A percentile compares a stretch with the other conserved stretches of the same genome.
phyloP scores from a whole-genome alignment of 2,888 invertebrate genomes.

The Orthosia gracilis region DNA sequence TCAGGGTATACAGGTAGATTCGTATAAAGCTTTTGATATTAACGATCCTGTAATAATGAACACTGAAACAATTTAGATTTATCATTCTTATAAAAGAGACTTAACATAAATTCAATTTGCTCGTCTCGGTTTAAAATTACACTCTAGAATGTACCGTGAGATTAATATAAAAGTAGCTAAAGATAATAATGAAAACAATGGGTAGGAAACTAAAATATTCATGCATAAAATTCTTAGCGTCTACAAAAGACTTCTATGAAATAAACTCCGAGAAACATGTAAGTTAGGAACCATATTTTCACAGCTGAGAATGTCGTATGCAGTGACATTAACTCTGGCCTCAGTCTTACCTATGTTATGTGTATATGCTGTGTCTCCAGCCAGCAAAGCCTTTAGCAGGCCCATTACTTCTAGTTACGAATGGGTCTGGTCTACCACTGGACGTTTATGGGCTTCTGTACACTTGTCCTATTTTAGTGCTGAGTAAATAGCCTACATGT shows the following conservation, averaged over 20 bases:
- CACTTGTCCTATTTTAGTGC: slow-evolving; percentile 27
- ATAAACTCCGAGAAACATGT: neutral
- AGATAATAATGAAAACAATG: neutral
- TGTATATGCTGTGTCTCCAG: slow-evolving; percentile 17
- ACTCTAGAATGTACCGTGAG: neutral
- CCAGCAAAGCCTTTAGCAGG: slow-evolving; percentile 16
- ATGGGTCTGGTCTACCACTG: slow-evolving; percentile 26
- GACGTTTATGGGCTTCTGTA: slow-evolving; percentile 20
- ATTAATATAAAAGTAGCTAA: neutral
- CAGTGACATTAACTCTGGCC: slow-evolving; percentile 19
- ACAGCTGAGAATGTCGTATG: neutral
- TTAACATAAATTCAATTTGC: slow-evolving; percentile 22
- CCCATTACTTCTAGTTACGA: slow-evolving; percentile 47
- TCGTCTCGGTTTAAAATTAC: slow-evolving; percentile 3
- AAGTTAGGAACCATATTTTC: neutral
- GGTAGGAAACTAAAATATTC: neutral
- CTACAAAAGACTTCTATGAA: neutral
- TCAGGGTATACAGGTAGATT: no score
- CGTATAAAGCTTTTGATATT: neutral
- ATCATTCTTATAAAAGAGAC: neutral
- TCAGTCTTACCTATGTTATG: neutral
- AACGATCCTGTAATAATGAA: neutral
- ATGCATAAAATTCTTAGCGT: neutral
- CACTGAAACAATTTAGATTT: neutral
- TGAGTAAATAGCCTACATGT: slow-evolving; percentile 14